Conservation (phyloP, 1,140 invertebrate genomes). For the Helicoverpa armigera region DNA sequence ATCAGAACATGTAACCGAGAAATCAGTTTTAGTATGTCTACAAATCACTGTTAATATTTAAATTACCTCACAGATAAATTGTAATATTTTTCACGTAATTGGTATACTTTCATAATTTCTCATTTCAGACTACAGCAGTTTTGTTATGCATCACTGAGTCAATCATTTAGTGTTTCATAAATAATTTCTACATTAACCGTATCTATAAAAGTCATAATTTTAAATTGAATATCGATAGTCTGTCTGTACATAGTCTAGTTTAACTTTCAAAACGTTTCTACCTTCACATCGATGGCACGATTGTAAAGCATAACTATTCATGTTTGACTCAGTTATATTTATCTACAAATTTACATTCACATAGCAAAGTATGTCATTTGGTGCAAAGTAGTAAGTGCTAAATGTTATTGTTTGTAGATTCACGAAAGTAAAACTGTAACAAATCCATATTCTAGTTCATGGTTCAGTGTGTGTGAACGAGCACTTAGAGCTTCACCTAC, state of each 20-base stretch:
- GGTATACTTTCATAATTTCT: too few species aligned
- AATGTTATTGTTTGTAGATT: conserved; percentile 38
- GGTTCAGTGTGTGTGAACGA: background rate
- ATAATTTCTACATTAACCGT: too few species aligned
- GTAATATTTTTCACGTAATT: too few species aligned
- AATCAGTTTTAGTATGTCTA: too few species aligned
- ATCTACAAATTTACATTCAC: conserved; percentile 32
- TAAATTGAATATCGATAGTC: background rate
- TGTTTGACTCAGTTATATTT: conserved; percentile 17
- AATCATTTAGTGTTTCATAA: too few species aligned
- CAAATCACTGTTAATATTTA: too few species aligned
- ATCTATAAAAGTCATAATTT: background rate
- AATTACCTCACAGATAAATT: too few species aligned
- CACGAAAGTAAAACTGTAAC: conserved; percentile 43
- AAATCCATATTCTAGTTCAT: background rate
- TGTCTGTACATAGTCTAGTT: background rate
- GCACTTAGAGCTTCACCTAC: conserved; percentile 20
- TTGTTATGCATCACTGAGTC: too few species aligned
- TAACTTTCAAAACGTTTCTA: background rate
- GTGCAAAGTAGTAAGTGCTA: conserved; percentile 31
- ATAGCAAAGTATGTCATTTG: conserved; percentile 14
- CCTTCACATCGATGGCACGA: background rate
- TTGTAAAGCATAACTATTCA: conserved; percentile 13
- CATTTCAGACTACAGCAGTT: too few species aligned
- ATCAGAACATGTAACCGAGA: too few species aligned